Conservation (phyloP, 2,113 vertebrate species). For the Nesoenas mayeri region DNA sequence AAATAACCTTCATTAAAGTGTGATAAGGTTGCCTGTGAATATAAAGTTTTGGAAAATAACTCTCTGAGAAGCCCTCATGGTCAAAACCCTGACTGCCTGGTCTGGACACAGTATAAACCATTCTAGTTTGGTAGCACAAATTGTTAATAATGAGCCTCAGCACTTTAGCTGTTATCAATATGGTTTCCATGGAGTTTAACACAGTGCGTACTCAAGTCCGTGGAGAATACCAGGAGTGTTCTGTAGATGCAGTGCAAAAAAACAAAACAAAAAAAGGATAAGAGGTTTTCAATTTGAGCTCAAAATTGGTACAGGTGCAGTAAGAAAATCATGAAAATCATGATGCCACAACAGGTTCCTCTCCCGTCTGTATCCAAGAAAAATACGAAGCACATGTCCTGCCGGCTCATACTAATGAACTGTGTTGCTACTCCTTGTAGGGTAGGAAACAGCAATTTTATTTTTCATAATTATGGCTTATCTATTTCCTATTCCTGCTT, state of each 20-base stretch:
- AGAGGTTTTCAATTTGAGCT: not conserved
- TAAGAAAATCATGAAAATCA: not conserved
- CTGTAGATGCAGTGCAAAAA: not conserved
- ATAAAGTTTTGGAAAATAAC: not conserved
- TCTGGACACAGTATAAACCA: not conserved
- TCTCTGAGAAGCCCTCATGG: not conserved
- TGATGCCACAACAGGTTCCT: not conserved
- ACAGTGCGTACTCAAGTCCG: not conserved
- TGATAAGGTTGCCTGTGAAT: not conserved
- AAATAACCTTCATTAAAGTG: not conserved
- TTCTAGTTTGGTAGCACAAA: not conserved
- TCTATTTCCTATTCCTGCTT: not conserved
- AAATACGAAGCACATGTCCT: not conserved
- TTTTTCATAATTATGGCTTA: not conserved
- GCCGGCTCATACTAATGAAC: not conserved
- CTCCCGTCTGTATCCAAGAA: not conserved
- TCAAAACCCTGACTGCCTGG: not conserved
- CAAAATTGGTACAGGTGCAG: not conserved
- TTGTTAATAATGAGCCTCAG: not conserved
- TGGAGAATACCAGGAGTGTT: not conserved
- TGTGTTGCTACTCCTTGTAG: not conserved
- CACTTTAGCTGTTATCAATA: not conserved
- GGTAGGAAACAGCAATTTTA: not conserved
- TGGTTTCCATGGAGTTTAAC: not conserved
- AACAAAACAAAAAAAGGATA: not conserved